A percentile compares a stretch with the other conserved stretches of the same genome.
These are phyloP conservation scores for Mya arenaria DNA, from an alignment of 1,140 invertebrate genomes.

Conservation along the genomic window DNA sequence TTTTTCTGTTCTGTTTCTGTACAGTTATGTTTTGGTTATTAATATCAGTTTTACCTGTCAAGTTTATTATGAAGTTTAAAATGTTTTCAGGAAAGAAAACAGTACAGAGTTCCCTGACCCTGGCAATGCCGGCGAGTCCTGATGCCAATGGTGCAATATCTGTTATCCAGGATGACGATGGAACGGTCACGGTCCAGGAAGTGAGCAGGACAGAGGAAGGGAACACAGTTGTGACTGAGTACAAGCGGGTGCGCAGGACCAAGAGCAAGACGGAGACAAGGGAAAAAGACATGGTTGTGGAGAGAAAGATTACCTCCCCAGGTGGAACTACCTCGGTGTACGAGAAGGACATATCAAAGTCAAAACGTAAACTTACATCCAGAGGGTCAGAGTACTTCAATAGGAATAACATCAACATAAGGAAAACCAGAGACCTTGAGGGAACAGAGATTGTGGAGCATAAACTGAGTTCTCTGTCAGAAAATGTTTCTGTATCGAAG, in stretches of 20 bases:
- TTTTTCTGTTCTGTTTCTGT: no score
- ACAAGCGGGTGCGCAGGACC: conserved; percentile 76
- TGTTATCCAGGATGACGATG: conserved; percentile 64
- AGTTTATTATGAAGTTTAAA: no score
- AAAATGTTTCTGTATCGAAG: conserved; percentile 69
- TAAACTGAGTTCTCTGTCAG: conserved; percentile 66
- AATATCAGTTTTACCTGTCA: no score
- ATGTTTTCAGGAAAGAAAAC: conserved; percentile 10
- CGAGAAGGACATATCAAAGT: conserved; percentile 72
- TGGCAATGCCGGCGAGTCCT: conserved; percentile 2
- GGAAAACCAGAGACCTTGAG: conserved; percentile 59
- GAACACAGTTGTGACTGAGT: conserved; percentile 76
- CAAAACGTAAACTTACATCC: conserved; percentile 69
- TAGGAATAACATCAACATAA: conserved; percentile 61
- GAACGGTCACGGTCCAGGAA: conserved; percentile 68
- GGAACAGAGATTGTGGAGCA: conserved; percentile 71
- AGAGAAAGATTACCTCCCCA: conserved; percentile 66
- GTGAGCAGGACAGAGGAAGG: conserved; percentile 60
- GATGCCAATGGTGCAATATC: conserved; percentile 60
- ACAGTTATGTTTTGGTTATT: no score
- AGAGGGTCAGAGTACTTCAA: conserved; percentile 74
- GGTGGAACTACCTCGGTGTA: conserved; percentile 63
- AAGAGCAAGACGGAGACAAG: conserved; percentile 90
- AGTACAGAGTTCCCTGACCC: neutral
- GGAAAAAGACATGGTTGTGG: conserved; percentile 86